A percentile compares a stretch with the other conserved stretches of the same genome.
These are phyloP conservation scores for Intellagama lesueurii DNA, from an alignment of 2,797 vertebrate genomes.

Conservation along the genomic window DNA sequence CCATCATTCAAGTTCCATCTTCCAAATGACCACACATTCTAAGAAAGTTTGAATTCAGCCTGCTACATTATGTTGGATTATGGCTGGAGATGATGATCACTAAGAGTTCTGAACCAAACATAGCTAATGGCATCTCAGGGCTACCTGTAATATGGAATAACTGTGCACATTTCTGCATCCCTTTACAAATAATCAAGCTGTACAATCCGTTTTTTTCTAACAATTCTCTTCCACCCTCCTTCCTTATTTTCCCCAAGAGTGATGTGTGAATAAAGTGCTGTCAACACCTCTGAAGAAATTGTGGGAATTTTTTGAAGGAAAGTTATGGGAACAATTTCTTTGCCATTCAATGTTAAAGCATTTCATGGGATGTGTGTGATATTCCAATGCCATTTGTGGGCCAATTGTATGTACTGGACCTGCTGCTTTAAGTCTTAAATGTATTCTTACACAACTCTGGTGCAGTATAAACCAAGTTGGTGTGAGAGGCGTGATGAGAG, in stretches of 20 bases:
- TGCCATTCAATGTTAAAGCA: not conserved
- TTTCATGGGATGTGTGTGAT: not conserved
- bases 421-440: conserved; percentile 16
- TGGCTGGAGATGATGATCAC: not conserved
- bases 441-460: conserved; percentile 26
- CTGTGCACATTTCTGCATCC: not conserved
- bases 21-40: not conserved
- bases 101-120: not conserved
- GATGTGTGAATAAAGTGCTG: not conserved
- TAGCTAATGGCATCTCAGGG: not conserved
- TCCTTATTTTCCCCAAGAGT: not conserved
- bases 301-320: not conserved
- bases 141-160: not conserved
- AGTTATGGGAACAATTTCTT: not conserved
- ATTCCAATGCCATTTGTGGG: conserved; percentile 24
- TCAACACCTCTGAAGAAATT: not conserved
- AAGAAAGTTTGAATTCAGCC: not conserved
- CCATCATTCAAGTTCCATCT: not conserved
- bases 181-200: conserved; percentile 5
- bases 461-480: not conserved
- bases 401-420: conserved; percentile 26
- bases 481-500: no score
- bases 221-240: not conserved
- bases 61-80: not conserved
- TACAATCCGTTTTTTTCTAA: conserved; percentile 8